Conservation (phyloP, 2,113 vertebrate genomes). For the Aldabrachelys gigantea region DNA sequence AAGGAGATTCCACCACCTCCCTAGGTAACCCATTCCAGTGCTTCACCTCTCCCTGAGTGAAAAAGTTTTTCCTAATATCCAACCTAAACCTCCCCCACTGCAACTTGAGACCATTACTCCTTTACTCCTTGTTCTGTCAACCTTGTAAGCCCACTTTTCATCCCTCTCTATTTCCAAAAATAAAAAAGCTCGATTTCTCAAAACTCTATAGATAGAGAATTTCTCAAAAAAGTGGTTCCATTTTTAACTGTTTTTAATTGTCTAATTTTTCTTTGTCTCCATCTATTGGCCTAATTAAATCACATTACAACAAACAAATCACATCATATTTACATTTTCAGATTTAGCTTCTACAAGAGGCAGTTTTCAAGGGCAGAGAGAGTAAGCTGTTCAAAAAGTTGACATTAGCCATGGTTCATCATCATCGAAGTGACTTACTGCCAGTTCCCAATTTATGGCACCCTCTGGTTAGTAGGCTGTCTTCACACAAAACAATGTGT, state of each 20-base stretch:
- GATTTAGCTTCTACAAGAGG: conserved; percentile 6
- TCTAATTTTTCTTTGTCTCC: background rate
- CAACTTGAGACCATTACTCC: too few relatives aligned
- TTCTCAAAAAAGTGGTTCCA: background rate
- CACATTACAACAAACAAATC: conserved; percentile 9
- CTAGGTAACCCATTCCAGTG: too few relatives aligned
- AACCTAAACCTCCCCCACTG: too few relatives aligned
- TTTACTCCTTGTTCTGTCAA: too few relatives aligned
- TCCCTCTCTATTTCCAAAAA: background rate
- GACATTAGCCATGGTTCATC: conserved; percentile 18
- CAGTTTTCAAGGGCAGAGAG: background rate
- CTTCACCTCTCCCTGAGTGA: too few relatives aligned
- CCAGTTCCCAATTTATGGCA: conserved; percentile 66
- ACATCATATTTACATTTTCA: background rate
- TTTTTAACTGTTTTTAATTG: background rate
- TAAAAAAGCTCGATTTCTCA: background rate
- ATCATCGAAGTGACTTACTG: conserved; percentile 26
- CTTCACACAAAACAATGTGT: conserved; percentile 36
- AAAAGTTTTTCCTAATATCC: too few relatives aligned
- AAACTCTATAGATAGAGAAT: background rate
- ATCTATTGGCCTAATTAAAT: conserved; percentile 26
- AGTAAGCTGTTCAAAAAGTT: background rate
- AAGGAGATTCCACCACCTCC: too few relatives aligned
- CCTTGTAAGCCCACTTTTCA: background rate
- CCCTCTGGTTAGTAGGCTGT: background rate